Conservation (phyloP, 2,888 invertebrate species). For the Dione juno region DNA sequence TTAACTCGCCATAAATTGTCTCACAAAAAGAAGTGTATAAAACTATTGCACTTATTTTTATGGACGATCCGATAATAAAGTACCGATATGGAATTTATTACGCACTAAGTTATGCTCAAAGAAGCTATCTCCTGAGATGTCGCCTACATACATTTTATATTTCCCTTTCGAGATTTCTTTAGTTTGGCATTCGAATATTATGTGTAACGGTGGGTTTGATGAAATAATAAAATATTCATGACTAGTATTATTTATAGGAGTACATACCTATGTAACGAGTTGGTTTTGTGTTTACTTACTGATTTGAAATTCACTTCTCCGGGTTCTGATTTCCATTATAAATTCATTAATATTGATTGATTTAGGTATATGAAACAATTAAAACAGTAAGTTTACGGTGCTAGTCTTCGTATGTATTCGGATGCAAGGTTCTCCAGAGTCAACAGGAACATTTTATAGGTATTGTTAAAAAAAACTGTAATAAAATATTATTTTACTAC, state of each 20-base stretch:
- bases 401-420: too few species aligned
- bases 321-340: background rate
- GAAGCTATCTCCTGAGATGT: slow-evolving; percentile 46
- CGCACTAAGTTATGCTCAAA: slow-evolving; percentile 43
- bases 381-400: too few species aligned
- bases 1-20: slow-evolving; percentile 35
- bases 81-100: slow-evolving; percentile 49
- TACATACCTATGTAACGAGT: background rate
- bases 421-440: background rate
- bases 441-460: background rate
- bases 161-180: slow-evolving; percentile 37
- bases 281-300: background rate
- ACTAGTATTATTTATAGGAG: background rate
- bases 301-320: background rate
- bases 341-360: background rate
- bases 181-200: slow-evolving; percentile 39
- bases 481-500: background rate
- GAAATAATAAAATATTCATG: slow-evolving; percentile 15
- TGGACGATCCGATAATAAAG: slow-evolving; percentile 43
- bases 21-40: slow-evolving; percentile 26
- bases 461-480: too few species aligned
- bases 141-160: slow-evolving; percentile 44
- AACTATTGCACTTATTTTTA: slow-evolving; percentile 36
- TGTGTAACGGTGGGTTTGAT: slow-evolving; percentile 19
- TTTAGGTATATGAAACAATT: too few species aligned